These are phyloP conservation scores for Charina bottae DNA, from an alignment of 2,113 vertebrate species.

Conservation along the genomic window DNA sequence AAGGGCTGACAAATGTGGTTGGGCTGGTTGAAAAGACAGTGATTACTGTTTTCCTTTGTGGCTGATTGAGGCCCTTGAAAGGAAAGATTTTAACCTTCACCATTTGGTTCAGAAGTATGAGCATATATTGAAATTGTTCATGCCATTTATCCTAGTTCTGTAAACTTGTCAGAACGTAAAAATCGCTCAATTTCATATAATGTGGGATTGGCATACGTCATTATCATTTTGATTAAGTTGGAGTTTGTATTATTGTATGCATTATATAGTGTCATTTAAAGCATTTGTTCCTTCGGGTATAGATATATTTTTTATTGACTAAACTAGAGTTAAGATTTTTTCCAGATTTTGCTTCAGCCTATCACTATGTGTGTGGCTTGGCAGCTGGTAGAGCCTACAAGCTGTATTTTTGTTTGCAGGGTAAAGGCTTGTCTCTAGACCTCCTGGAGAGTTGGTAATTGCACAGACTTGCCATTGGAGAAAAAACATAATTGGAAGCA, in stretches of 20 bases:
- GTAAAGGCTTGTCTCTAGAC: slow-evolving; percentile 91
- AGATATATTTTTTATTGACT: slow-evolving; percentile 81
- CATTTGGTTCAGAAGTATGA: slow-evolving; percentile 96
- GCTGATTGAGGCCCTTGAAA: slow-evolving; percentile 99
- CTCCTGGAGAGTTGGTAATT: slow-evolving; percentile 97
- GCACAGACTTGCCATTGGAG: slow-evolving; percentile 89
- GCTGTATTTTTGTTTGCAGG: slow-evolving; percentile 95
- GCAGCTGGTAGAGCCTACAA: slow-evolving; percentile 95
- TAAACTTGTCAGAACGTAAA: slow-evolving; percentile 98
- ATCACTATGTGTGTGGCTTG: slow-evolving; percentile 91
- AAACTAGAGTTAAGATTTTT: slow-evolving; percentile 75
- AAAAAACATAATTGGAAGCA: slow-evolving; percentile 92
- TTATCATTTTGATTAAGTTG: slow-evolving; percentile 99
- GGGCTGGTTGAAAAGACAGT: slow-evolving; percentile 99
- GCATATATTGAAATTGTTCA: slow-evolving; percentile 95
- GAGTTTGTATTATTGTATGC: slow-evolving; percentile 85
- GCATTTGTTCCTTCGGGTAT: slow-evolving; percentile 80
- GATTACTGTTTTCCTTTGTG: slow-evolving; percentile 99
- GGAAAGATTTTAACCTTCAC: slow-evolving; percentile 99
- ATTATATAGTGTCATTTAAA: slow-evolving; percentile 81
- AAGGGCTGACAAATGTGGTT: slow-evolving; percentile 95
- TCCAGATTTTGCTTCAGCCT: slow-evolving; percentile 76
- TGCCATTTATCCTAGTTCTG: slow-evolving; percentile 98
- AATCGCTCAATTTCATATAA: slow-evolving; percentile 89
- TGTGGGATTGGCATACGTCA: slow-evolving; percentile 94